These are phyloP conservation scores for Lampris megalopsis DNA, from an alignment of 2,113 vertebrate genomes.

Conservation along the genomic window DNA sequence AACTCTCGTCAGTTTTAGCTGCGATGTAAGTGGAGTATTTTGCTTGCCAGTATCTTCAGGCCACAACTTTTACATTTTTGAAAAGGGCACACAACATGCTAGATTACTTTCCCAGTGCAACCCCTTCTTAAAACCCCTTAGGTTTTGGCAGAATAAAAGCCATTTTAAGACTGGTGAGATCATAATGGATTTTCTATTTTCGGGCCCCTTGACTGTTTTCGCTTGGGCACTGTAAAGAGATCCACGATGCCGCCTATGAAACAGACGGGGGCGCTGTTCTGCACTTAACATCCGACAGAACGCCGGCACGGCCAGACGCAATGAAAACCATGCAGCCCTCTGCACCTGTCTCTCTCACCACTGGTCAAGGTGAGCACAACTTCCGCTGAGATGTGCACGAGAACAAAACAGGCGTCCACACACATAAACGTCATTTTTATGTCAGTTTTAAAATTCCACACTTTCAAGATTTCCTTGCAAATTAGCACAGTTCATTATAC, in stretches of 20 bases:
- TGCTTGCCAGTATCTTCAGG: slow-evolving; percentile 28
- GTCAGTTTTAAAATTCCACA: too few relatives aligned
- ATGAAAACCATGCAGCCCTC: neutral
- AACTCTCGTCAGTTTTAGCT: neutral
- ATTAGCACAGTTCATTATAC: too few relatives aligned
- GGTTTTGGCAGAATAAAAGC: slow-evolving; percentile 56
- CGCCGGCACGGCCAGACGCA: neutral
- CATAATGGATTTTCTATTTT: slow-evolving; percentile 63
- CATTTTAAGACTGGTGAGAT: slow-evolving; percentile 53
- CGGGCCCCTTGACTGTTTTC: slow-evolving; percentile 27
- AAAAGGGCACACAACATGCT: slow-evolving; percentile 59
- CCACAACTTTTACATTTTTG: slow-evolving; percentile 46
- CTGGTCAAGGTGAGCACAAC: neutral
- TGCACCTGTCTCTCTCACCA: slow-evolving; percentile 44
- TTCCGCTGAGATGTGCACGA: neutral
- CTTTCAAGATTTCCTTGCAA: too few relatives aligned
- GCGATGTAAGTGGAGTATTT: slow-evolving; percentile 18
- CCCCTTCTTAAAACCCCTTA: slow-evolving; percentile 44
- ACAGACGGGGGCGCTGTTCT: slow-evolving; percentile 71
- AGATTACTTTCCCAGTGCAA: slow-evolving; percentile 61
- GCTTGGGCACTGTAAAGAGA: slow-evolving; percentile 5
- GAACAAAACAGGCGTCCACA: too few relatives aligned
- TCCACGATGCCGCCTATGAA: neutral
- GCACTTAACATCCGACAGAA: neutral
- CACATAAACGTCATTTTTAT: too few relatives aligned